Percentiles rank a stretch among this genome's conserved stretches.
phyloP scores from a whole-genome alignment of 2,797 vertebrate species.

The Oreochromis grahami region DNA sequence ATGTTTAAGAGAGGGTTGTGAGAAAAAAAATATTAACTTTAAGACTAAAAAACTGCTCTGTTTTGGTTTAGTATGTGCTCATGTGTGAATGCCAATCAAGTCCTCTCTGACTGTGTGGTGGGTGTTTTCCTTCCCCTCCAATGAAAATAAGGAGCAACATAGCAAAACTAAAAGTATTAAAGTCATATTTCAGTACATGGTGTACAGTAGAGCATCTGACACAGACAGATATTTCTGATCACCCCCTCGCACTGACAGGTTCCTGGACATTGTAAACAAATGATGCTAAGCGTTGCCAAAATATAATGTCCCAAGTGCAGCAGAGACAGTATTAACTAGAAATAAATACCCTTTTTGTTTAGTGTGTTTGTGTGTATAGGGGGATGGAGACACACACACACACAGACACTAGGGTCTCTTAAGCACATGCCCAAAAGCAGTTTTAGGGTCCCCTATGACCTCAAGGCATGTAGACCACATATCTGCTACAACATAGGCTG shows the following conservation, averaged over 20 bases:
- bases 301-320: background rate
- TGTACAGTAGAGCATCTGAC: background rate
- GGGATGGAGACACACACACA: background rate
- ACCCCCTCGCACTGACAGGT: background rate
- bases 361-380: background rate
- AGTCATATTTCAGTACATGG: background rate
- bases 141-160: background rate
- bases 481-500: background rate
- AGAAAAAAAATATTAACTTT: background rate
- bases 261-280: background rate
- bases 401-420: background rate
- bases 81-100: background rate
- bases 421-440: background rate
- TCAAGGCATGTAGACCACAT: background rate
- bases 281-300: background rate
- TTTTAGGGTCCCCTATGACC: background rate
- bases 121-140: background rate
- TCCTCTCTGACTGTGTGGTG: background rate
- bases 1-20: background rate
- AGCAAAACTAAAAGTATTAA: background rate
- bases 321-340: background rate
- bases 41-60: background rate
- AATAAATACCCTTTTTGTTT: background rate
- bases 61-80: background rate
- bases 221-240: background rate